Conservation (phyloP, 2,113 vertebrate species). For the Oncorhynchus nerka region DNA sequence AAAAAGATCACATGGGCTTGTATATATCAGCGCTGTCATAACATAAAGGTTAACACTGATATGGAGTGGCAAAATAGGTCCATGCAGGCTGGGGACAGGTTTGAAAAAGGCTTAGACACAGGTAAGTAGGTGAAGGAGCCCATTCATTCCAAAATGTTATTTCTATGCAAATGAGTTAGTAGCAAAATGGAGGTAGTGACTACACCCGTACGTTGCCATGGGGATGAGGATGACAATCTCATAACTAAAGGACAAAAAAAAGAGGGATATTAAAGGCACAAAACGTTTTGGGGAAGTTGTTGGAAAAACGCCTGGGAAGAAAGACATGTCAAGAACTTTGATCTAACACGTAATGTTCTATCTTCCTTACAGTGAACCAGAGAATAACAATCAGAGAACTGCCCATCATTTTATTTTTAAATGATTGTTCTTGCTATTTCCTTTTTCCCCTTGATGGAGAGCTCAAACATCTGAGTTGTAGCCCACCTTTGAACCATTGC, state of each 20-base stretch:
- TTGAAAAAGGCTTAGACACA: constrained; percentile 27
- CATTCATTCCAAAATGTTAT: constrained; percentile 75
- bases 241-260: constrained; percentile 12
- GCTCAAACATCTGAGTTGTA: not conserved
- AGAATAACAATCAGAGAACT: not conserved
- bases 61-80: constrained; percentile 13
- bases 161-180: constrained; percentile 83
- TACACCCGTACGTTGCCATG: constrained; percentile 76
- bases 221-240: constrained; percentile 65
- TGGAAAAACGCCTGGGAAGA: not conserved
- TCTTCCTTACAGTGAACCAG: not conserved
- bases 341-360: no score
- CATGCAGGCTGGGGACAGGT: constrained; percentile 22
- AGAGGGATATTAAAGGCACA: not conserved
- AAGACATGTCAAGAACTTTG: not conserved
- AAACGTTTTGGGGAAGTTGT: not conserved
- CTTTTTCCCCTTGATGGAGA: not conserved
- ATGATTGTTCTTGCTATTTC: not conserved
- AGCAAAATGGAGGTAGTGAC: constrained; percentile 53
- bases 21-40: constrained; percentile 39
- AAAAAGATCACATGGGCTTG: constrained; percentile 27
- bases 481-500: constrained; percentile 11
- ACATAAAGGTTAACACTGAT: constrained; percentile 40
- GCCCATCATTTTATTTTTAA: not conserved
- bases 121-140: constrained; percentile 56